phyloP scores from a whole-genome alignment of 2,888 invertebrate genomes.

The Podabrus alpinus region DNA sequence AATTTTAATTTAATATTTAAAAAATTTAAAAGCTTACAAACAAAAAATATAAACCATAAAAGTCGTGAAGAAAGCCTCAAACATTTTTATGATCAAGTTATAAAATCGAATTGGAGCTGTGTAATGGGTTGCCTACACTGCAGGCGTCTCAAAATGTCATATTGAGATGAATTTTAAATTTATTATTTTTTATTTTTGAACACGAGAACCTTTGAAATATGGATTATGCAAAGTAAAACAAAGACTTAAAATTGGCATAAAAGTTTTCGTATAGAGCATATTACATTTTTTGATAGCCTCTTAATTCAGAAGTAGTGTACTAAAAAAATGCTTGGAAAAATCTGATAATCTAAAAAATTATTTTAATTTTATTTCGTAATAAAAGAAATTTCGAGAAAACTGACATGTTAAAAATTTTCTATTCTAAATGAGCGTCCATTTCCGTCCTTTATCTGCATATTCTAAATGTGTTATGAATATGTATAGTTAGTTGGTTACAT shows the following conservation, averaged over 20 bases:
- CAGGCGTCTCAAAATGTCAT: not conserved
- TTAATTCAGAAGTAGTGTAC: too few relatives aligned
- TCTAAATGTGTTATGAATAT: slow-evolving; percentile 22
- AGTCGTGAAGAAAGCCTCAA: not conserved
- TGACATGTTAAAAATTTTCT: too few relatives aligned
- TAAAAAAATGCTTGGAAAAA: too few relatives aligned
- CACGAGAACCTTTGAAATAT: too few relatives aligned
- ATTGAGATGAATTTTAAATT: not conserved
- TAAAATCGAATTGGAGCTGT: not conserved
- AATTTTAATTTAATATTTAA: not conserved
- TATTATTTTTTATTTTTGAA: too few relatives aligned
- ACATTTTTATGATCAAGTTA: too few relatives aligned
- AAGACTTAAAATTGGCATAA: not conserved
- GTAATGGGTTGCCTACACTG: not conserved
- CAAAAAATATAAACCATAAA: not conserved
- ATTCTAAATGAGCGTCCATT: not conserved
- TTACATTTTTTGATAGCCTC: too few relatives aligned
- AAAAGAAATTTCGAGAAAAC: too few relatives aligned
- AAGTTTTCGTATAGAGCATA: too few relatives aligned
- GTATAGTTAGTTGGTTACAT: slow-evolving; percentile 10
- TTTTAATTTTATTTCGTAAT: too few relatives aligned
- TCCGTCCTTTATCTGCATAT: slow-evolving; percentile 4
- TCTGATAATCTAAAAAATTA: too few relatives aligned
- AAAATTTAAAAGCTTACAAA: not conserved
- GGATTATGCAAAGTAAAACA: too few relatives aligned